A percentile compares a stretch with the other conserved stretches of the same genome.
phyloP scores from a whole-genome alignment of 1,140 invertebrate species.

The Anthonomus grandis region DNA sequence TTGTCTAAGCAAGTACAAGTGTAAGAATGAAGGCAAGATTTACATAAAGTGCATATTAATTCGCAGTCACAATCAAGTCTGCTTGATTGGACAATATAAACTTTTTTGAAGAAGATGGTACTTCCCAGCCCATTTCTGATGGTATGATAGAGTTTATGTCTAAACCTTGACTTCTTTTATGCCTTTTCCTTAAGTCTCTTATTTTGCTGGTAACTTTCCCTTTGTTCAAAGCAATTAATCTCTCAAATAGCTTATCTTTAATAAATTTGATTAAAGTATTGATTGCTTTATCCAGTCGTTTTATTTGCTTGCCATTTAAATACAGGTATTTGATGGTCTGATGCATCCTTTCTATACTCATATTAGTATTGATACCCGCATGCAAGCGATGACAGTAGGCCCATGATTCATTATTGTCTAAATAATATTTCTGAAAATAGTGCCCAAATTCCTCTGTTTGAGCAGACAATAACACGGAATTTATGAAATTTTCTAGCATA shows the following conservation, averaged over 20 bases:
- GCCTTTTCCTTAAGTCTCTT: not conserved
- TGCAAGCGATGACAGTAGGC: slow-evolving; percentile 18
- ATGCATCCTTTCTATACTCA: slow-evolving; percentile 22
- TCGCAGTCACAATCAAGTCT: slow-evolving; percentile 18
- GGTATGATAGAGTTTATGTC: not conserved
- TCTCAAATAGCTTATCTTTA: slow-evolving; percentile 16
- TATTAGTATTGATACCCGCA: slow-evolving; percentile 19
- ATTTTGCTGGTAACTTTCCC: slow-evolving; percentile 8
- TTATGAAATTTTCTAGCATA: slow-evolving; percentile 11
- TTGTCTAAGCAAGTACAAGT: slow-evolving; percentile 26
- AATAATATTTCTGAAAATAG: slow-evolving; percentile 23
- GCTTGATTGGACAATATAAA: slow-evolving; percentile 12
- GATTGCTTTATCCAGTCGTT: slow-evolving; percentile 24
- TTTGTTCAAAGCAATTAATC: slow-evolving; percentile 6
- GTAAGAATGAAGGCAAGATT: slow-evolving; percentile 25
- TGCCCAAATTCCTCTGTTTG: slow-evolving; percentile 19
- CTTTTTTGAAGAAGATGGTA: not conserved
- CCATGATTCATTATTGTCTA: slow-evolving; percentile 12
- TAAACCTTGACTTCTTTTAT: not conserved
- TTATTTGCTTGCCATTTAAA: slow-evolving; percentile 10
- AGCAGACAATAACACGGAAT: not conserved
- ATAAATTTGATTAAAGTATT: slow-evolving; percentile 20
- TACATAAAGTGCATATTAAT: slow-evolving; percentile 22
- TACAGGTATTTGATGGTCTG: slow-evolving; percentile 24
- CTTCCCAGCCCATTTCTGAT: not conserved